phyloP scores from a whole-genome alignment of 2,888 invertebrate species.

The Margaritifera margaritifera region DNA sequence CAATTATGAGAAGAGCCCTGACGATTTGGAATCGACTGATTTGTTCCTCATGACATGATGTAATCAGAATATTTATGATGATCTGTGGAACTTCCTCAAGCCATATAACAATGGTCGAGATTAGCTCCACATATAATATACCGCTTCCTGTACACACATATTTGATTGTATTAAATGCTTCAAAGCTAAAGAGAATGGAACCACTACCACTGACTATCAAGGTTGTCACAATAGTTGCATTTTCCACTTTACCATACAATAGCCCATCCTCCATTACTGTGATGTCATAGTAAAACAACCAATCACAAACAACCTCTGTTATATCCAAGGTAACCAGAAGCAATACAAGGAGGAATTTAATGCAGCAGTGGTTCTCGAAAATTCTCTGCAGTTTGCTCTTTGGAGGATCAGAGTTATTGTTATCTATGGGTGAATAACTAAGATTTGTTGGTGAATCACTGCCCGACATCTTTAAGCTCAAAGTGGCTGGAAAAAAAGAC shows the following conservation, averaged over 20 bases:
- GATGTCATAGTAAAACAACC: conserved; percentile 51
- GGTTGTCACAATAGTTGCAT: conserved; percentile 16
- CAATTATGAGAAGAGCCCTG: conserved; percentile 46
- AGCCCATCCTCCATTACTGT: conserved; percentile 41
- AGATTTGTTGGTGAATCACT: too few species aligned
- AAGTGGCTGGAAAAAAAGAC: too few species aligned
- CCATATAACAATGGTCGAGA: too few species aligned
- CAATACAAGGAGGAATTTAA: conserved; percentile 7
- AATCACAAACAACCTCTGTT: conserved; percentile 49
- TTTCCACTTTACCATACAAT: conserved; percentile 46
- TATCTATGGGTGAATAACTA: too few species aligned
- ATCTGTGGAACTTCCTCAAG: too few species aligned
- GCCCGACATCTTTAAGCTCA: too few species aligned
- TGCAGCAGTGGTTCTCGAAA: conserved; percentile 2
- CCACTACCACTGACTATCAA: conserved; percentile 40
- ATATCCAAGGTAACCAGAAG: conserved; percentile 40
- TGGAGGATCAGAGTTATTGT: too few species aligned
- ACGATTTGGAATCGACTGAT: conserved; percentile 54
- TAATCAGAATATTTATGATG: conserved; percentile 14
- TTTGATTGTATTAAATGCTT: conserved; percentile 13
- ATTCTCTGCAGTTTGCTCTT: background rate
- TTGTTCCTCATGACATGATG: conserved; percentile 55
- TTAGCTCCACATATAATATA: too few species aligned
- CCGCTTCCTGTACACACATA: conserved; percentile 2
- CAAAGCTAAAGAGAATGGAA: conserved; percentile 20